Conservation (phyloP, 2,797 vertebrate genomes). For the Acropternis orthonyx region DNA sequence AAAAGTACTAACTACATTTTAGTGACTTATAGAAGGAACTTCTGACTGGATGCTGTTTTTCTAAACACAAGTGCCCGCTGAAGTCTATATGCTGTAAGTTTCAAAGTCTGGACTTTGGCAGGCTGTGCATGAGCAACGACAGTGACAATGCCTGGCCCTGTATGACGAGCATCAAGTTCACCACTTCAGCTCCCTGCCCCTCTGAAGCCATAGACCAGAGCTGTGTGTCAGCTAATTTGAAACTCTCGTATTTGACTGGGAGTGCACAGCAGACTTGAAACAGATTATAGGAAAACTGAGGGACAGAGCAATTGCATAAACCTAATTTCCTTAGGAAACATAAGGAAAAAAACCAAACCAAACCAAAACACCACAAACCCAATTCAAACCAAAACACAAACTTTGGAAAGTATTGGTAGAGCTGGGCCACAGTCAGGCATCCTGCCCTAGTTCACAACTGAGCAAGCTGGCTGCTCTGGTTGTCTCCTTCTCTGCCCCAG, state of each 20-base stretch:
- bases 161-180: background rate
- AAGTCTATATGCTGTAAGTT: background rate
- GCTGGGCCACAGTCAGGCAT: background rate
- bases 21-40: background rate
- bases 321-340: background rate
- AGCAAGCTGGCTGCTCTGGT: background rate
- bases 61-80: background rate
- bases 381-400: background rate
- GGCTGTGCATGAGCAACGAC: background rate
- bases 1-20: background rate
- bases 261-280: background rate
- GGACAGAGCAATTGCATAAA: background rate
- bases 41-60: background rate
- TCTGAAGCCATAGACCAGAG: background rate
- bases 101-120: background rate
- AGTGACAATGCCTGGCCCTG: background rate
- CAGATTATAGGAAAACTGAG: background rate
- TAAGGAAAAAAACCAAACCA: background rate
- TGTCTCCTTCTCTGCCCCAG: background rate
- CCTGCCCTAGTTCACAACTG: background rate
- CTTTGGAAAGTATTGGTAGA: background rate
- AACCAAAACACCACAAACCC: background rate
- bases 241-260: background rate
- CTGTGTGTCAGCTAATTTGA: background rate
- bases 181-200: background rate